phyloP scores from a whole-genome alignment of 1,140 invertebrate species.

The Pantala flavescens region DNA sequence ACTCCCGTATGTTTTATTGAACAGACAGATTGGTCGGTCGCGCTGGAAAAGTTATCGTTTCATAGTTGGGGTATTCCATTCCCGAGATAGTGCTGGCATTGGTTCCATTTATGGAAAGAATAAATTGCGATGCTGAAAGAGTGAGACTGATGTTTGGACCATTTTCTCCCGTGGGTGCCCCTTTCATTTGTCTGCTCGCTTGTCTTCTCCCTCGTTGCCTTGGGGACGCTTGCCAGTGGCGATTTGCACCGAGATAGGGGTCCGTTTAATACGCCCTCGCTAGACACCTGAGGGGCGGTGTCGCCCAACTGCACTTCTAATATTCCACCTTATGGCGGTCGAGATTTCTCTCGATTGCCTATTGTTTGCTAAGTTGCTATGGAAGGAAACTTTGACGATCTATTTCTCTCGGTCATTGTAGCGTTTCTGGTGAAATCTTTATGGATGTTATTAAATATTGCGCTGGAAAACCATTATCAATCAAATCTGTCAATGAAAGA shows the following conservation, averaged over 20 bases:
- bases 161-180: neutral
- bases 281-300: neutral
- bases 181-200: neutral
- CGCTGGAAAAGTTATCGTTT: neutral
- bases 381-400: too few relatives aligned
- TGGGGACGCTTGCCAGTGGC: neutral
- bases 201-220: neutral
- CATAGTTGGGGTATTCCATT: neutral
- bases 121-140: neutral
- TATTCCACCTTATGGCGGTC: too few relatives aligned
- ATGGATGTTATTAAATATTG: too few relatives aligned
- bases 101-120: neutral
- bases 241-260: neutral
- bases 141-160: neutral
- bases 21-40: neutral
- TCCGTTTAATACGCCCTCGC: neutral
- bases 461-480: too few relatives aligned
- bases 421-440: too few relatives aligned
- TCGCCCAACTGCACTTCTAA: neutral
- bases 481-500: too few relatives aligned
- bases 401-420: too few relatives aligned
- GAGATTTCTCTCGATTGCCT: too few relatives aligned
- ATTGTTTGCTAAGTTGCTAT: too few relatives aligned
- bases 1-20: neutral
- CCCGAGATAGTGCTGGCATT: neutral